Evolutionary conservation across 2,888 invertebrate genomes (phyloP), one percentile per base, ranked within the genome.

Genomic region (Apotomis betuletana): DNA sequence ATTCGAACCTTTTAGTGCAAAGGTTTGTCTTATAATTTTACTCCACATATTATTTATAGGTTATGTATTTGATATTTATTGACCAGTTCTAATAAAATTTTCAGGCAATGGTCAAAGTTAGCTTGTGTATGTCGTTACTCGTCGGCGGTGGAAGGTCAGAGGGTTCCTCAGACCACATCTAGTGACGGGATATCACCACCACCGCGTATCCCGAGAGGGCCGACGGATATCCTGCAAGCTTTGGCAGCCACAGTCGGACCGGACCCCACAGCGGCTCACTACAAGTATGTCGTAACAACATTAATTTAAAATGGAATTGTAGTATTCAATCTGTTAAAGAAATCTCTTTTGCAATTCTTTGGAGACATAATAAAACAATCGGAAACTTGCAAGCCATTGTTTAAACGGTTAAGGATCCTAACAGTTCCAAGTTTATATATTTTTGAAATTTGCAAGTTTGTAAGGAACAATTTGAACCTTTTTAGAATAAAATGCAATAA

Each of bases 251-350:
- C 98, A 0, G 95, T 97, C 5, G 94, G 95, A n/a, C 90, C 95
- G 58, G 98, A 98, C 87, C 95, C 95, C 4, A 97, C 97, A 0
- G 97, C 97, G n/a, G 94, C 97, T 3, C 97, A 97, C 85, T 98
- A 97, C 86, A 97, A 97, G 94, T 94, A 87, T 82, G 74, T 64
- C 41, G 44, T 13, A 12, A 52, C 3, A 9, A 51, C 10, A n/a
- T 60, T 8, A 52, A n/a, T 63, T 49, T 62, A 15, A 0, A 13
- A 54, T 8, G 10, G 15, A 13, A 6, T 41, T 5, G 6, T 41
- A 41, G 41, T 6, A 41, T 6, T 41, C 0, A 3, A 41, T 41
- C 6, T 41, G 6, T 41, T 6, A 41, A 3, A 41, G 41, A 3
- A 6, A 6, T 6, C 0, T 41, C 5, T 41, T 41, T 41, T 6